Evolutionary conservation across 2,113 vertebrate species (phyloP).

Genomic region (Bathybates hornii): DNA sequence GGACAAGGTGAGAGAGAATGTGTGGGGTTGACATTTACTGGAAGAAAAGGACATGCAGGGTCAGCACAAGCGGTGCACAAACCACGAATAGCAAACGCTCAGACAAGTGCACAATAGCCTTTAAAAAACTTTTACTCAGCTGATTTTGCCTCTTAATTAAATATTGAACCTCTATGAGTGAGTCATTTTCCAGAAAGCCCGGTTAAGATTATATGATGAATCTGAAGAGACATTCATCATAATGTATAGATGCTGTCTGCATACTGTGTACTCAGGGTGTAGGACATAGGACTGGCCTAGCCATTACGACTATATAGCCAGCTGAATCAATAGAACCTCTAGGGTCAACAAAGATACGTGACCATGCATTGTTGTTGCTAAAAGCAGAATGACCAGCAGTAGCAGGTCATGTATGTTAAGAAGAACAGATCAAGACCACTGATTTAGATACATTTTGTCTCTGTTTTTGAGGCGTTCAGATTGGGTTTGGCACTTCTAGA

Average conservation of each 20-base stretch:
- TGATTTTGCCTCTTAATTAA: not conserved
- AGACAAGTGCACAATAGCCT: not conserved
- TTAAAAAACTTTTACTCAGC: not conserved
- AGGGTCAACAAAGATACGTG: constrained; percentile 23
- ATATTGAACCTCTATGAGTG: not conserved
- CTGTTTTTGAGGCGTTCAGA: not conserved
- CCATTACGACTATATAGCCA: constrained; percentile 25
- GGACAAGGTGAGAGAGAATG: constrained; percentile 52
- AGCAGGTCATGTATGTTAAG: constrained; percentile 12
- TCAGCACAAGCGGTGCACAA: not conserved
- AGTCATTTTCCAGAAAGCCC: not conserved
- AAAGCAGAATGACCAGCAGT: constrained; percentile 32
- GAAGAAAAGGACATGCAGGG: not conserved
- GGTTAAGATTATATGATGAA: not conserved
- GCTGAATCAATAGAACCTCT: constrained; percentile 58
- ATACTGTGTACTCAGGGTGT: not conserved
- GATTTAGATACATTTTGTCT: not conserved
- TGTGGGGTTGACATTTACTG: constrained; percentile 22
- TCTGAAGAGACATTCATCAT: constrained; percentile 1
- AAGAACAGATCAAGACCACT: not conserved
- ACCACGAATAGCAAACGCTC: constrained; percentile 9
- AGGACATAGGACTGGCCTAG: constrained; percentile 7
- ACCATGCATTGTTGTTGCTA: constrained; percentile 47
- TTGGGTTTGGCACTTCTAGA: not conserved
- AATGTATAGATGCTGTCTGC: constrained; percentile 19